A percentile compares a stretch with the other conserved stretches of the same genome.
Evolutionary conservation across 1,140 invertebrate species (phyloP).

Genomic region (Zeugodacus cucurbitae): DNA sequence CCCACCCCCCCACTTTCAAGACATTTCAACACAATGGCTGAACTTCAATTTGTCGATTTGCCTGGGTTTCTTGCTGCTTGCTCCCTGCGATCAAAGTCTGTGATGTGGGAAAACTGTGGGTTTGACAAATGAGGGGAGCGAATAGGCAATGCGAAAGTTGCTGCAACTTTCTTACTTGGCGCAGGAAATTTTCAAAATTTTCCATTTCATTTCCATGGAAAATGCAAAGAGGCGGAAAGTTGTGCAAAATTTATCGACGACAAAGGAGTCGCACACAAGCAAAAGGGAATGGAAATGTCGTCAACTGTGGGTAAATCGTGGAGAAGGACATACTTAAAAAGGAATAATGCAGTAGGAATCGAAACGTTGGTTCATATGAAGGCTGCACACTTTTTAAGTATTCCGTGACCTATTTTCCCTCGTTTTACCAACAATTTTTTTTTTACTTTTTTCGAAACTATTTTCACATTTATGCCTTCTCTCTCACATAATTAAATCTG

Average conservation of each 20-base stretch:
- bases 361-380: neutral
- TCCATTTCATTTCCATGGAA: neutral
- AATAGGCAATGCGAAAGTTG: neutral
- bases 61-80: neutral
- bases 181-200: constrained; percentile 16
- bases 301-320: neutral
- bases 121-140: neutral
- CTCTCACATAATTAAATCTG: neutral
- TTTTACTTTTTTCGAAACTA: neutral
- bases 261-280: neutral
- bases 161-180: constrained; percentile 9
- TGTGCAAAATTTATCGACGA: neutral
- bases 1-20: too few relatives aligned
- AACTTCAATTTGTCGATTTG: constrained; percentile 19
- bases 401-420: constrained; percentile 6
- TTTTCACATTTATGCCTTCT: neutral
- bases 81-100: neutral
- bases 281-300: neutral
- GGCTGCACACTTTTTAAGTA: neutral
- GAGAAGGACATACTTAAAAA: constrained; percentile 2
- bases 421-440: neutral
- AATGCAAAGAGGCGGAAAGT: constrained; percentile 9
- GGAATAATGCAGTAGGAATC: constrained; percentile 14
- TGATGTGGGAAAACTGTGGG: neutral
- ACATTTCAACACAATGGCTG: constrained; percentile 19